phyloP scores from a whole-genome alignment of 2,113 vertebrate species.

The Xenus cinereus region DNA sequence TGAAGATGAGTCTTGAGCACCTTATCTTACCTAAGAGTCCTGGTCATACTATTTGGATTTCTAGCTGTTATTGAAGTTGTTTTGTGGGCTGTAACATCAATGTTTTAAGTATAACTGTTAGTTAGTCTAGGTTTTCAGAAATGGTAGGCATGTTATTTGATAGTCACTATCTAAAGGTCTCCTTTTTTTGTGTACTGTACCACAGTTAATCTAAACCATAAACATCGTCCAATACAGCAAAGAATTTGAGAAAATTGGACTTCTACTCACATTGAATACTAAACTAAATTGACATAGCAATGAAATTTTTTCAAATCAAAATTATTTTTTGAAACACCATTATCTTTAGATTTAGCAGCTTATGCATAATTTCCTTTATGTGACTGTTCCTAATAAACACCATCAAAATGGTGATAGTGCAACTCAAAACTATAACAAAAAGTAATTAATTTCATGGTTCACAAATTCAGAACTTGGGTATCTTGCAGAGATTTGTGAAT shows the following conservation, averaged over 20 bases:
- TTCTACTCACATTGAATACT: not conserved
- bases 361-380: not conserved
- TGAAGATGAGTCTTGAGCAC: not conserved
- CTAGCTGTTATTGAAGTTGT: not conserved
- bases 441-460: not conserved
- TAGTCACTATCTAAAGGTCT: not conserved
- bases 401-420: not conserved
- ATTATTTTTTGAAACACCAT: not conserved
- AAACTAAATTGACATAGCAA: not conserved
- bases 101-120: not conserved
- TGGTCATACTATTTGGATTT: not conserved
- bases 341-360: not conserved
- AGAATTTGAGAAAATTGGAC: not conserved
- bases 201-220: not conserved
- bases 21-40: not conserved
- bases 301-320: not conserved
- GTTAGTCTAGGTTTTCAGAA: not conserved
- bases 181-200: not conserved
- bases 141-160: not conserved
- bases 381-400: not conserved
- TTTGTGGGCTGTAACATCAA: not conserved
- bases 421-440: not conserved
- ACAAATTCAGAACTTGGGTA: not conserved
- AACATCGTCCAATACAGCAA: not conserved
- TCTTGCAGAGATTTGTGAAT: not conserved